phyloP scores from a whole-genome alignment of 2,113 vertebrate species.

The Colossoma macropomum region DNA sequence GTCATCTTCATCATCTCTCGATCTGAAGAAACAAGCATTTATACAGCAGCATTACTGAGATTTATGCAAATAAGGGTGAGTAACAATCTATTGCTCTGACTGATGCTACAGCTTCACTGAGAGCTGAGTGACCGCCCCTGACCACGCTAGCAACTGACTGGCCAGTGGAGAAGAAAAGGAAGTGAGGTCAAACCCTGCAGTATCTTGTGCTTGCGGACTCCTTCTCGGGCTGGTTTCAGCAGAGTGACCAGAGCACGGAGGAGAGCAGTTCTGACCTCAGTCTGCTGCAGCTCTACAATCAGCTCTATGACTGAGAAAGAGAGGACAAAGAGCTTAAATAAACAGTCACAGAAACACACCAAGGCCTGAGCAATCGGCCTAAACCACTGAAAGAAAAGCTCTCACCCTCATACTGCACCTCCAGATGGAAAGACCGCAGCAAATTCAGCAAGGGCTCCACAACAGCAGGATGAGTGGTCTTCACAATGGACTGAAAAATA shows the following conservation, averaged over 20 bases:
- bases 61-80: neutral
- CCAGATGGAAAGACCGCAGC: constrained; percentile 75
- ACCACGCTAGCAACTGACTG: neutral
- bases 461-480: constrained; percentile 68
- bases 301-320: constrained; percentile 74
- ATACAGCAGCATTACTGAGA: neutral
- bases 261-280: constrained; percentile 68
- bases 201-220: constrained; percentile 32
- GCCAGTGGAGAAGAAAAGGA: constrained; percentile 10
- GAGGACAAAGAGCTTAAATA: neutral
- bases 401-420: constrained; percentile 83
- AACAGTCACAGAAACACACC: neutral
- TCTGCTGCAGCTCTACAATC: constrained; percentile 75
- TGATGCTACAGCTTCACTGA: too few species aligned
- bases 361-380: too few species aligned
- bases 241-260: constrained; percentile 78
- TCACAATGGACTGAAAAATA: constrained; percentile 66
- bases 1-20: constrained; percentile 51
- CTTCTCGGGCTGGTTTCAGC: constrained; percentile 70
- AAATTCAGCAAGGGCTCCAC: constrained; percentile 71
- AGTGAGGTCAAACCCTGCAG: constrained; percentile 60
- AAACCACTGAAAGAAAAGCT: neutral
- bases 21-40: constrained; percentile 52
- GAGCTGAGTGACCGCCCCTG: too few species aligned
- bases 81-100: neutral